These are phyloP conservation scores for Onthophagus sagittarius DNA, from an alignment of 2,888 invertebrate species.

Conservation along the genomic window DNA sequence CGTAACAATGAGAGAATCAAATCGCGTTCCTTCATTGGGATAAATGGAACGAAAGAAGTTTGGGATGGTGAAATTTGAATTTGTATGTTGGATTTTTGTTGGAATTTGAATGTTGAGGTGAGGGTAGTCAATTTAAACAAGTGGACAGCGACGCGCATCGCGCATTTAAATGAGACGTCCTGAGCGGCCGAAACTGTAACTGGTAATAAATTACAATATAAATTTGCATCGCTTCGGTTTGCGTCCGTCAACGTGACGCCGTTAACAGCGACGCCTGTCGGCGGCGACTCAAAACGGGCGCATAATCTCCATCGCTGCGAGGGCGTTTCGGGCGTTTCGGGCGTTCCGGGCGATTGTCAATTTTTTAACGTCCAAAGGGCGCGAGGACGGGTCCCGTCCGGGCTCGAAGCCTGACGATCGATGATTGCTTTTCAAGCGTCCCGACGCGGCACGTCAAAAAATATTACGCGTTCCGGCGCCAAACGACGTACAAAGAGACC, in stretches of 20 bases:
- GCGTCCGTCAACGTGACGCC: slow-evolving; percentile 11
- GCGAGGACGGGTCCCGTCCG: background rate
- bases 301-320: background rate
- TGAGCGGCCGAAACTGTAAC: slow-evolving; percentile 5
- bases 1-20: too few species aligned
- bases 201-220: slow-evolving; percentile 11
- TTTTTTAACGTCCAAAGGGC: background rate
- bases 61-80: background rate
- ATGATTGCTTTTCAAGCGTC: slow-evolving; percentile 11
- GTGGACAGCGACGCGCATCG: background rate
- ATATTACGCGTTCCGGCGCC: background rate
- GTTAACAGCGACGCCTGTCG: slow-evolving; percentile 1
- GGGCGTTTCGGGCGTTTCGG: background rate
- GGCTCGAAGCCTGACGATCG: background rate
- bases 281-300: slow-evolving; percentile 1
- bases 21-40: too few species aligned
- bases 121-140: background rate
- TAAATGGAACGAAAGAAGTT: background rate
- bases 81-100: background rate
- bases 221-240: slow-evolving; percentile 6
- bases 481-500: background rate
- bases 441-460: background rate
- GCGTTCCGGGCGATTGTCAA: background rate
- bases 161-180: background rate
- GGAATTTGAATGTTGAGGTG: too few species aligned